Conservation (phyloP, 92 coral and sea anemone genomes). For the Heliopora coerulea region DNA sequence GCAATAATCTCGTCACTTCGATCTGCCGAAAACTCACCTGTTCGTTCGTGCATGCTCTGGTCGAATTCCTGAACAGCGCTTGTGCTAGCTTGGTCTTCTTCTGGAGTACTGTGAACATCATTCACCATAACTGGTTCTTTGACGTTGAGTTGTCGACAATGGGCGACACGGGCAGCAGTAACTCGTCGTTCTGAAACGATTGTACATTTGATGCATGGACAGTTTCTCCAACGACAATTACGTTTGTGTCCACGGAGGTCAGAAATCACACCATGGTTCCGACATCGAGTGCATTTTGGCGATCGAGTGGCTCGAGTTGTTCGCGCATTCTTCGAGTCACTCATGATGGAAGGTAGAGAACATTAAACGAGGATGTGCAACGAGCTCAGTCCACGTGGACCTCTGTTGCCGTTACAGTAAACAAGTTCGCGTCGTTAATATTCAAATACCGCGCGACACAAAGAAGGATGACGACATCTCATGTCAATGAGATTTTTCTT, state of each 20-base stretch:
- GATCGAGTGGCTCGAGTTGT: slow-evolving; percentile 54
- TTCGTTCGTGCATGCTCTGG: slow-evolving; percentile 24
- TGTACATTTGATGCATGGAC: slow-evolving; percentile 75
- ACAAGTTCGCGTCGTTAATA: slow-evolving; percentile 27
- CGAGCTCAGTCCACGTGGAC: background rate
- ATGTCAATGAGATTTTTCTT: slow-evolving; percentile 19
- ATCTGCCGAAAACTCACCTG: slow-evolving; percentile 6
- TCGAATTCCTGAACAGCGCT: slow-evolving; percentile 5
- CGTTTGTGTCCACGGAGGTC: slow-evolving; percentile 96
- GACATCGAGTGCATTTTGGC: slow-evolving; percentile 91
- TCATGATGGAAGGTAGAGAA: slow-evolving; percentile 4
- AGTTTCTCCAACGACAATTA: slow-evolving; percentile 87
- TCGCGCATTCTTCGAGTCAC: slow-evolving; percentile 18
- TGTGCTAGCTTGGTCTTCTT: background rate
- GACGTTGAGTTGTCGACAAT: slow-evolving; percentile 77
- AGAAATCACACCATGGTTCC: slow-evolving; percentile 90
- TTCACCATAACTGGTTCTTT: slow-evolving; percentile 74
- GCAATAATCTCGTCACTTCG: too few relatives aligned
- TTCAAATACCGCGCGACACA: slow-evolving; percentile 39
- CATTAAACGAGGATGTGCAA: background rate
- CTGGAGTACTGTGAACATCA: slow-evolving; percentile 21
- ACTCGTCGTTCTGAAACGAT: slow-evolving; percentile 86
- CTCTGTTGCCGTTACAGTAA: background rate
- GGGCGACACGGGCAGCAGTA: slow-evolving; percentile 92
- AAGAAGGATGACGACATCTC: slow-evolving; percentile 12